These are phyloP conservation scores for Coenobita brevimanus DNA, from an alignment of 1,140 invertebrate genomes.

Conservation along the genomic window DNA sequence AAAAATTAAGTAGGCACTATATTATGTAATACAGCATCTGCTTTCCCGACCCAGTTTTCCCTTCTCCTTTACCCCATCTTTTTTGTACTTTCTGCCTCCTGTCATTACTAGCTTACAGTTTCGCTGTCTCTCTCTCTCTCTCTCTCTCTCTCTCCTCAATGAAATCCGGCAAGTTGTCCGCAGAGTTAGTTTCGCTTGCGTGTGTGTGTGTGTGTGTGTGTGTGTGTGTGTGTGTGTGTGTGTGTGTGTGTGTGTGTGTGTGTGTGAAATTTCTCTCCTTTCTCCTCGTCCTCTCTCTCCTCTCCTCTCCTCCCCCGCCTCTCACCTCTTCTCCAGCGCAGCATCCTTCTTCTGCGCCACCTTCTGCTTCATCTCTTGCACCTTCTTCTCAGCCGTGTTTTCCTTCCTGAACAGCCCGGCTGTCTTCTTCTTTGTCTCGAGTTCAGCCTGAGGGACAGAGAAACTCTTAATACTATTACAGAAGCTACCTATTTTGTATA, in stretches of 20 bases:
- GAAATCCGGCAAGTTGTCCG: too few species aligned
- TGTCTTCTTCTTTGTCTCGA: conserved; percentile 35
- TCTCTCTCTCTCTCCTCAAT: too few species aligned
- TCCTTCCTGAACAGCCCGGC: conserved; percentile 18
- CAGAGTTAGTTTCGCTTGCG: too few species aligned
- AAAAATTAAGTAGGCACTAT: too few species aligned
- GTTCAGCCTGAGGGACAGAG: conserved; percentile 29
- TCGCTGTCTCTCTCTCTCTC: too few species aligned
- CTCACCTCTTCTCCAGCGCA: conserved; percentile 56
- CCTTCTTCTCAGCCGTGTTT: conserved; percentile 5
- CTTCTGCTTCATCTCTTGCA: conserved; percentile 15
- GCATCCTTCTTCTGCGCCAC: conserved; percentile 32
- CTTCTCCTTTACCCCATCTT: too few species aligned
- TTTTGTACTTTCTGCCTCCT: too few species aligned
- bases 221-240: not conserved
- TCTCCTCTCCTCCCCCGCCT: too few species aligned
- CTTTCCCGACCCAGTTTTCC: too few species aligned
- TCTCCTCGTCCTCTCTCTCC: not conserved
- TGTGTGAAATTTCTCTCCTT: not conserved
- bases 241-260: conserved; percentile 10
- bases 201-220: not conserved
- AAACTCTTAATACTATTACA: not conserved
- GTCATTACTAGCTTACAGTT: too few species aligned
- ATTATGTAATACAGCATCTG: too few species aligned
- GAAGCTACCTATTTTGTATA: not conserved